Evolutionary conservation across 1,140 invertebrate genomes (phyloP).

Genomic region (Cyrtorhinus lividipennis): DNA sequence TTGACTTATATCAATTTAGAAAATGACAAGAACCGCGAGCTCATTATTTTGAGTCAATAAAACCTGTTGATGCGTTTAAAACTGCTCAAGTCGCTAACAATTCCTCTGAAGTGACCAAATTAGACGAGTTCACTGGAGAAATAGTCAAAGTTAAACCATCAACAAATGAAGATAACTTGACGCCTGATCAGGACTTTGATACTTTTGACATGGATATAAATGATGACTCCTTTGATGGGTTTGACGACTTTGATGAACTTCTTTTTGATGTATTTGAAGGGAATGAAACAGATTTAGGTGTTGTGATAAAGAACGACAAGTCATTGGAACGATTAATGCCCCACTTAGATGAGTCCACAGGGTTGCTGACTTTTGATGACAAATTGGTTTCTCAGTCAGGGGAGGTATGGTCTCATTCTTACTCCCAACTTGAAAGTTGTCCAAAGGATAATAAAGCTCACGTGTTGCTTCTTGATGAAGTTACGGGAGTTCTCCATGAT

Average conservation of each 20-base stretch:
- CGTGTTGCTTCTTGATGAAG: conserved; percentile 10
- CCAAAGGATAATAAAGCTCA: neutral
- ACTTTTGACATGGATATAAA: conserved; percentile 19
- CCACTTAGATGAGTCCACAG: conserved; percentile 14
- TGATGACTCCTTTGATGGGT: conserved; percentile 19
- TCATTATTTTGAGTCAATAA: neutral
- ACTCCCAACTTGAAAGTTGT: neutral
- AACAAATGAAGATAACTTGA: neutral
- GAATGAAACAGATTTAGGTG: neutral
- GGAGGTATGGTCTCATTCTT: neutral
- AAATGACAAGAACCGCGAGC: neutral
- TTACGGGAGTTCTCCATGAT: conserved; percentile 11
- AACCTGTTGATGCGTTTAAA: neutral
- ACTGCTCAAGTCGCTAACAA: neutral
- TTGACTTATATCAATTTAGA: conserved; percentile 17
- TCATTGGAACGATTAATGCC: conserved; percentile 9
- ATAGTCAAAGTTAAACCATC: conserved; percentile 7
- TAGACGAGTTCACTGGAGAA: conserved; percentile 16
- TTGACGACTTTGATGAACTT: conserved; percentile 18
- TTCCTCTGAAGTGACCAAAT: conserved; percentile 6
- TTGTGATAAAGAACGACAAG: neutral
- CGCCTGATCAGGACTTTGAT: conserved; percentile 13
- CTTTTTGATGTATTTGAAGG: conserved; percentile 14
- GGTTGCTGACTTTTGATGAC: conserved; percentile 13
- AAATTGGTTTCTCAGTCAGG: neutral